Evolutionary conservation across 2,888 invertebrate genomes (phyloP), one percentile per base, ranked within the genome.

Genomic region (Chrysomela aeneicollis): DNA sequence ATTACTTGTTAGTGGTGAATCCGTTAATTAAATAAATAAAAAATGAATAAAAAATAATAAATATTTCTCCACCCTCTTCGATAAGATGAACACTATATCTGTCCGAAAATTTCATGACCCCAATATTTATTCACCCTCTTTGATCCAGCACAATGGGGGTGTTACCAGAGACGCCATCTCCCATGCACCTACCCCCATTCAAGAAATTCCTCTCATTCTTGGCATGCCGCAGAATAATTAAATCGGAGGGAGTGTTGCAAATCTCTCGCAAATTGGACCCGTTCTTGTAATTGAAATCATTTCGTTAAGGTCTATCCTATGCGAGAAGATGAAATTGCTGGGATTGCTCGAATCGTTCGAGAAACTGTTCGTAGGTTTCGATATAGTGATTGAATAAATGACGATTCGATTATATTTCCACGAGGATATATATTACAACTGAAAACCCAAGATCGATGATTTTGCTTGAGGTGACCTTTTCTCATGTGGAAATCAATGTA

Each of bases 151-250:
- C 64, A 64, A 51, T 49, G 46, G 51, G 26, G 51, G 47, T 42
- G 37, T 51, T 63, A 52, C 63, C 46, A 59, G 42, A 46, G 37
- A 42, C 2, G 54, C 61, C 21, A 1, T 9, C 6, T 22, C 46
- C 47, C 30, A 17, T 26, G 26, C 18, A 57, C 57, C 61, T 51
- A 35, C 53, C 57, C 51, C 61, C 10, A 53, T 53, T 47, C 21
- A 64, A 63, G 59, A 42, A 64, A 64, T 64, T 64, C 57, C 64
- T 32, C 18, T 35, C 61, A 30, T 64, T 64, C 61, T 55, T 64
- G 42, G 60, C 61, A 35, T 60, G 64, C 54, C 51, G 19, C 30
- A 19, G 30, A 55, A 57, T 57, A 60, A 64, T 64, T 64, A 64
- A 61, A 64, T 64, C 55, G 64, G 55, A 53, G 61, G 60, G 57